Percentiles rank a stretch among this genome's conserved stretches.
phyloP scores from a whole-genome alignment of 1,140 invertebrate genomes.

The Stegodyphus mimosarum region DNA sequence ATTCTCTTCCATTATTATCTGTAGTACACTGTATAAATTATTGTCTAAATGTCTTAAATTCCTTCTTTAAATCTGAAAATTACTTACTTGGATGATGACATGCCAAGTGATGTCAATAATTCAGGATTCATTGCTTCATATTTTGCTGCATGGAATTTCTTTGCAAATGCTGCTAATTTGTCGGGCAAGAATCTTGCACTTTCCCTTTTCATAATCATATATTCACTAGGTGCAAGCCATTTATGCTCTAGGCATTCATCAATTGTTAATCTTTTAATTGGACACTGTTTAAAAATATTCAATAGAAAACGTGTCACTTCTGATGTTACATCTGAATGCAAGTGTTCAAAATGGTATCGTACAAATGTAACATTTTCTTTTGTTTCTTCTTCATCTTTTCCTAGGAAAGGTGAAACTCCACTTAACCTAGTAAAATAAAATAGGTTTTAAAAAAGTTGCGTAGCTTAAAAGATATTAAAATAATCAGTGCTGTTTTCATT shows the following conservation, averaged over 20 bases:
- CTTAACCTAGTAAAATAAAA: constrained; percentile 74
- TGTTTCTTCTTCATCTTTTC: constrained; percentile 84
- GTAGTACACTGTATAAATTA: too few relatives aligned
- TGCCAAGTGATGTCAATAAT: constrained; percentile 39
- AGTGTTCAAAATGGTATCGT: constrained; percentile 91
- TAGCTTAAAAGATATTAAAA: too few relatives aligned
- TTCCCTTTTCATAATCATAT: constrained; percentile 92
- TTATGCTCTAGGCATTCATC: constrained; percentile 96
- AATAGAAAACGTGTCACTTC: constrained; percentile 95
- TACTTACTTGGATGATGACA: constrained; percentile 52
- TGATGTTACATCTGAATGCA: constrained; percentile 93
- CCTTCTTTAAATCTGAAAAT: background rate
- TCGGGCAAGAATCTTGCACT: constrained; percentile 85
- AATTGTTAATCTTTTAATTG: constrained; percentile 88
- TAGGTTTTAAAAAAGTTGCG: background rate
- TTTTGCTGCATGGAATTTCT: constrained; percentile 61
- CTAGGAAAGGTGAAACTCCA: constrained; percentile 91
- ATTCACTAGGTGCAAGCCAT: constrained; percentile 91
- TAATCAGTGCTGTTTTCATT: too few relatives aligned
- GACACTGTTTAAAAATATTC: constrained; percentile 92
- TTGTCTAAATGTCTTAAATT: too few relatives aligned
- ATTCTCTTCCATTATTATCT: too few relatives aligned
- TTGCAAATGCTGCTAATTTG: constrained; percentile 71
- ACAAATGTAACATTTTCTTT: constrained; percentile 92
- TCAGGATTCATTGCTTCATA: constrained; percentile 52